phyloP scores from a whole-genome alignment of 1,140 invertebrate species.

The Drosophila melanogaster region Release_6_plus_ISO1_MT NT_033779.5:20714001-20714500 shows the following conservation, averaged over 20 bases:
- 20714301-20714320: constrained; percentile 59
- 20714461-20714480: constrained; percentile 11
- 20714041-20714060: constrained; percentile 21
- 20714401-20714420: background rate
- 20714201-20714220: constrained; percentile 1
- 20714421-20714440: constrained; percentile 52
- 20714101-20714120: constrained; percentile 9
- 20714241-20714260: background rate
- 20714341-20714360: constrained; percentile 13
- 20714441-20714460: background rate
- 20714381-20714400: constrained; percentile 24
- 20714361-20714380: constrained; percentile 71
- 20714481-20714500: constrained; percentile 4
- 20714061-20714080: constrained; percentile 30
- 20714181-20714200: background rate
- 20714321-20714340: constrained; percentile 69
- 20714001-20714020: constrained; percentile 15
- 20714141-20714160: background rate
- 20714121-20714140: constrained; percentile 7
- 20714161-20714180: background rate
- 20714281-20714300: constrained; percentile 45
- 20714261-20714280: constrained; percentile 22
- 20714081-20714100: constrained; percentile 20
- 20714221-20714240: background rate
- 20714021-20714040: constrained; percentile 4